A percentile compares a stretch with the other conserved stretches of the same genome.
phyloP scores from a whole-genome alignment of 2,113 vertebrate species.

The Panthera leo region DNA sequence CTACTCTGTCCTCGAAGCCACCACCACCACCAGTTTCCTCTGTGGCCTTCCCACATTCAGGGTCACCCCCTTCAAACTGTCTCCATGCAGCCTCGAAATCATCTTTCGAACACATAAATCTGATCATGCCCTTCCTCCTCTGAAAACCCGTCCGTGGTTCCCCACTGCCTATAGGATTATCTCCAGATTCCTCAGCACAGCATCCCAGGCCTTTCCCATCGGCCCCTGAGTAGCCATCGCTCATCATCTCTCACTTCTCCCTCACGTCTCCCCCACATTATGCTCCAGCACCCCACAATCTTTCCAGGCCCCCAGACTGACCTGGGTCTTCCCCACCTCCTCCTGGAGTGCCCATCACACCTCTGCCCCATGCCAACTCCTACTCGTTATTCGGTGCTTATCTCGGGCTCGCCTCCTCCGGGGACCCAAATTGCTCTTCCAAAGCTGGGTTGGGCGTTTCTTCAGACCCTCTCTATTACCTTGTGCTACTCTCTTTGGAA shows the following conservation, averaged over 20 bases:
- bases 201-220: not conserved
- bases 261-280: not conserved
- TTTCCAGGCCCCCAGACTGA: not conserved
- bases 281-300: not conserved
- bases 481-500: not conserved
- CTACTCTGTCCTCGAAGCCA: not conserved
- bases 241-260: not conserved
- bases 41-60: not conserved
- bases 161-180: not conserved
- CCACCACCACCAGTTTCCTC: not conserved
- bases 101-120: not conserved
- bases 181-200: not conserved
- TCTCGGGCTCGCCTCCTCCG: not conserved
- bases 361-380: not conserved
- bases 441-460: not conserved
- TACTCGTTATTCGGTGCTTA: not conserved
- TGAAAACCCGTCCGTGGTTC: not conserved
- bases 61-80: not conserved
- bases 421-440: not conserved
- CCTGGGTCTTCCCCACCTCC: not conserved
- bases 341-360: not conserved
- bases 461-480: not conserved
- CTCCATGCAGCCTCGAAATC: not conserved
- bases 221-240: accelerated
- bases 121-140: accelerated